A percentile compares a stretch with the other conserved stretches of the same genome.
These are phyloP conservation scores for Hoplodrina ambigua DNA, from an alignment of 2,888 invertebrate species.

Conservation along the genomic window DNA sequence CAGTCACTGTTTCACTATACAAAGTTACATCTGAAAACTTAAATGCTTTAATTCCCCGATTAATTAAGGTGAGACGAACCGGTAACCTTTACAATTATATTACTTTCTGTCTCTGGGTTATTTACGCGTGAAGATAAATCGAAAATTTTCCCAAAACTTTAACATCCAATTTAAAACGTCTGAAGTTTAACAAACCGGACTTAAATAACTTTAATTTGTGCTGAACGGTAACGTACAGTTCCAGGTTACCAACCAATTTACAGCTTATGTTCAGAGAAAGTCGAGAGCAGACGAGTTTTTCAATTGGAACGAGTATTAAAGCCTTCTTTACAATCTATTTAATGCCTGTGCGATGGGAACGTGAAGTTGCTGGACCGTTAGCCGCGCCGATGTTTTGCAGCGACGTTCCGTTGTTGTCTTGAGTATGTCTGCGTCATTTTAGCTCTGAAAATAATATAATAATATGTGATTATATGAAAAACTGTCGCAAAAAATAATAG, in stretches of 20 bases:
- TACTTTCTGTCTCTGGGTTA: slow-evolving; percentile 29
- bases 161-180: slow-evolving; percentile 46
- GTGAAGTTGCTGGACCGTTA: slow-evolving; percentile 55
- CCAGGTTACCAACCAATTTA: slow-evolving; percentile 55
- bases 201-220: slow-evolving; percentile 56
- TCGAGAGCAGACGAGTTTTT: slow-evolving; percentile 66
- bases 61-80: slow-evolving; percentile 2
- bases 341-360: slow-evolving; percentile 58
- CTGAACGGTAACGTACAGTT: slow-evolving; percentile 59
- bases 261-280: slow-evolving; percentile 64
- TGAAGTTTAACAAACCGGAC: slow-evolving; percentile 39
- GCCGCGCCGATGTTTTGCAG: slow-evolving; percentile 16
- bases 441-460: slow-evolving; percentile 2
- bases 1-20: slow-evolving; percentile 47
- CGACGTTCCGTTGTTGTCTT: slow-evolving; percentile 3
- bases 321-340: slow-evolving; percentile 66
- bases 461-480: background rate
- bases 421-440: background rate
- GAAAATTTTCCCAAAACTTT: slow-evolving; percentile 14
- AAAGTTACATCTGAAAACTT: slow-evolving; percentile 10
- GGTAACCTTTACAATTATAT: slow-evolving; percentile 29
- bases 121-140: slow-evolving; percentile 43
- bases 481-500: no score
- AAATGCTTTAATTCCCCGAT: slow-evolving; percentile 11
- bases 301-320: slow-evolving; percentile 65